A percentile compares a stretch with the other conserved stretches of the same genome.
Conservation (phyloP, 2,888 invertebrate species). For the Parascotia fuliginaria region DNA sequence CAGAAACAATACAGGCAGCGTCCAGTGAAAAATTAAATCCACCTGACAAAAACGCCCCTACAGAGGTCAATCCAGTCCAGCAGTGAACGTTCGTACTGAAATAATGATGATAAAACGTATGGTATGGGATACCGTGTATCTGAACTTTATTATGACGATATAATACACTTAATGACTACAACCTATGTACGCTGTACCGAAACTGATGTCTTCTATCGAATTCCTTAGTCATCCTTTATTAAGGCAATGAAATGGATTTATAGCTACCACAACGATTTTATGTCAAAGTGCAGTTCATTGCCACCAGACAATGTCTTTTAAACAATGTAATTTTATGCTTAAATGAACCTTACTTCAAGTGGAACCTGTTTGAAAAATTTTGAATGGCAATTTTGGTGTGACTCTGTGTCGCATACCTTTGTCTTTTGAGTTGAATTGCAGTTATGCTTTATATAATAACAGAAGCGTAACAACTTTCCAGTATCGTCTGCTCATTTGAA, state of each 20-base stretch:
- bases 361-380: conserved; percentile 81
- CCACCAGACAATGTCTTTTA: conserved; percentile 79
- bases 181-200: conserved; percentile 67
- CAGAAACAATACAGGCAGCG: no score
- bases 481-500: conserved; percentile 61
- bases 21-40: no score
- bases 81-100: no score
- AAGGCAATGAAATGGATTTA: conserved; percentile 84
- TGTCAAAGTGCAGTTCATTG: conserved; percentile 86
- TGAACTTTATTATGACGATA: conserved; percentile 26
- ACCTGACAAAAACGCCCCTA: no score
- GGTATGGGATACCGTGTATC: not conserved
- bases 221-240: conserved; percentile 81
- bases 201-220: conserved; percentile 77
- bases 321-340: conserved; percentile 86
- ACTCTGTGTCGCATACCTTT: conserved; percentile 71
- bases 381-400: conserved; percentile 79
- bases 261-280: conserved; percentile 81
- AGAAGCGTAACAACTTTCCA: conserved; percentile 78
- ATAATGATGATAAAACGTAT: no score
- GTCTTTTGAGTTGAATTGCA: conserved; percentile 74
- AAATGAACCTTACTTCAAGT: conserved; percentile 80
- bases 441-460: conserved; percentile 81
- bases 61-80: no score
- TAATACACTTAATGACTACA: conserved; percentile 65